Evolutionary conservation across 2,113 vertebrate genomes (phyloP).

Genomic region (Vulpes lagopus): DNA sequence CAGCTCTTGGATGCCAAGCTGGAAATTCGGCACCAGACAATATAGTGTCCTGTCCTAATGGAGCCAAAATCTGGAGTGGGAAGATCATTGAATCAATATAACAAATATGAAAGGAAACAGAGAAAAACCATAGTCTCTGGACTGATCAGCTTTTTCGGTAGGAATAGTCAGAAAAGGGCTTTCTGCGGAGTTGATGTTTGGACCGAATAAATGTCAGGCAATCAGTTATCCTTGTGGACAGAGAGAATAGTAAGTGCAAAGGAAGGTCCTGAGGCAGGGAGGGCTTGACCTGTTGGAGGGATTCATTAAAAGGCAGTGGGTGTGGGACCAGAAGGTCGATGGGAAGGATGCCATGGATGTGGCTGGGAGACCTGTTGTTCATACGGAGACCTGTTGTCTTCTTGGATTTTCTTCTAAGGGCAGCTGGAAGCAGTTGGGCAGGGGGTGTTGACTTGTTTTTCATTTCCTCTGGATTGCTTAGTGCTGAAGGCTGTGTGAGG

Average conservation of each 20-base stretch:
- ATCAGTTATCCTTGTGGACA: background rate
- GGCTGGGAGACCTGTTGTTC: background rate
- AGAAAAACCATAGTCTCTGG: background rate
- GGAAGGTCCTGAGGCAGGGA: background rate
- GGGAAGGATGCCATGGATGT: background rate
- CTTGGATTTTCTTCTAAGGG: background rate
- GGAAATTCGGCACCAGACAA: background rate
- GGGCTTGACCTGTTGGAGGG: background rate
- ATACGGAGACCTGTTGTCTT: too few relatives aligned
- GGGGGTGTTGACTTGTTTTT: background rate
- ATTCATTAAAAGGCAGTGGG: background rate
- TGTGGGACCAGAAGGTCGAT: background rate
- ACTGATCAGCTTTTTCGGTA: background rate
- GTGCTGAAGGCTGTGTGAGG: background rate
- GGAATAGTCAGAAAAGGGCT: background rate
- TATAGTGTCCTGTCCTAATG: too few relatives aligned
- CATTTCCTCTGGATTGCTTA: background rate
- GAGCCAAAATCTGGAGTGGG: background rate
- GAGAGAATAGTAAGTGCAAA: background rate
- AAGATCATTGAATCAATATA: background rate
- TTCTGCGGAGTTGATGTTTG: background rate
- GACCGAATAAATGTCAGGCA: background rate
- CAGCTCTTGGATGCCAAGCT: background rate
- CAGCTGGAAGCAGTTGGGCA: background rate
- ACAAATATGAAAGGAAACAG: background rate